Evolutionary conservation across 2,888 invertebrate species (phyloP), one percentile per base, ranked within the genome.

Genomic region (Phoronis australis): DNA sequence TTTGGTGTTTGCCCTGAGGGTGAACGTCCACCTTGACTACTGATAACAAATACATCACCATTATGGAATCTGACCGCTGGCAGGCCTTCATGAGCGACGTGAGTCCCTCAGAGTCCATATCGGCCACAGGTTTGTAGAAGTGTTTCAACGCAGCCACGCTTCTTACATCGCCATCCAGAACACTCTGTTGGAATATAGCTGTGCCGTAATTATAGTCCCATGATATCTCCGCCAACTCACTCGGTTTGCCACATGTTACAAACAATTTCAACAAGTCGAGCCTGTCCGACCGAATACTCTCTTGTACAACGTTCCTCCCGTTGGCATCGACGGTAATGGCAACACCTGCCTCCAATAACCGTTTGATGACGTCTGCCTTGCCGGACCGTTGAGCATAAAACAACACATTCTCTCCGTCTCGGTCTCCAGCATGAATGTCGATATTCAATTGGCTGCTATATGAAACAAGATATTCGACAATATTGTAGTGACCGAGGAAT

Each of bases 51-150:
- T 53, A 61, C 21, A 47, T 52, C 2, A 58, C 53, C 26, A 52
- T 47, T 15, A 52, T 50, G 22, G 50, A 37, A 24, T 57, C 50
- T 3, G 55, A 56, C 23, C 50, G 48, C 37, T 51, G 50, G 4
- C 51, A 56, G 2, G 59, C 61, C 43, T 59, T 53, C 59, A 62
- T 62, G 27, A 62, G 52, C 3, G 58, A 38, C 6, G 52, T 61
- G 18, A 31, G 20, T 5, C 55, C 55, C 4, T 57, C 49, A 25
- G 23, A 35, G 41, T 57, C 57, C 6, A 23, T 23, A 37, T 57
- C 57, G 18, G 24, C 37, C 15, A 22, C 24, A 21, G 47, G 31
- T 20, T 47, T 38, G 42, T 53, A 57, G 42, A 40, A 45, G n/a
- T 41, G 24, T n/a, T 23, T 37, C 15, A 48, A 31, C 31, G 9